Evolutionary conservation across 2,113 vertebrate species (phyloP).

Genomic region (Athene cunicularia): DNA sequence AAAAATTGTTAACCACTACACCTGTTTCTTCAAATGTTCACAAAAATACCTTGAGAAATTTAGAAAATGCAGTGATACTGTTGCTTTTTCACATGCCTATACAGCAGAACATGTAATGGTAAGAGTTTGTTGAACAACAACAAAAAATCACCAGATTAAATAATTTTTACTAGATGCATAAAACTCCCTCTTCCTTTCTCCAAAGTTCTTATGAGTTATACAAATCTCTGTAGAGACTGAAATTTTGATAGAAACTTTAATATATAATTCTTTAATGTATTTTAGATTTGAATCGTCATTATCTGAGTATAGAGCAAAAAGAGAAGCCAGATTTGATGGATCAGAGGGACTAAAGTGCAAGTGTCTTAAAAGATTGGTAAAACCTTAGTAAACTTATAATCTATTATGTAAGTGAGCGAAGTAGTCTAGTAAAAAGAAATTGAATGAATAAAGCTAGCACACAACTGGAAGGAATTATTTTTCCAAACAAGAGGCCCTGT

Average conservation of each 20-base stretch:
- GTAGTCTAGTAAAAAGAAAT: background rate
- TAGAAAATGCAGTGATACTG: slow-evolving; percentile 3
- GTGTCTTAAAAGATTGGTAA: background rate
- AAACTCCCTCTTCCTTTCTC: background rate
- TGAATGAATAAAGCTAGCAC: background rate
- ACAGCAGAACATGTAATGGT: background rate
- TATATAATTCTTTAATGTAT: background rate
- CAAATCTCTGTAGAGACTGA: background rate
- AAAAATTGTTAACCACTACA: background rate
- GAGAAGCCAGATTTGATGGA: background rate
- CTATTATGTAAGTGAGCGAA: background rate
- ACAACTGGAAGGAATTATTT: background rate
- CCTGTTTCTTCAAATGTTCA: background rate
- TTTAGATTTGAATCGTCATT: slow-evolving; percentile 6
- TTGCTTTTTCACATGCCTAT: background rate
- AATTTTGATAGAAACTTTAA: background rate
- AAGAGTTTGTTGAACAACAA: background rate
- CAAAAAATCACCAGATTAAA: background rate
- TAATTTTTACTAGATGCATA: background rate
- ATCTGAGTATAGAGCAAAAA: background rate
- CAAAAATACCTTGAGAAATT: background rate
- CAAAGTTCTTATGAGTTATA: background rate
- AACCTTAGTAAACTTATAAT: background rate
- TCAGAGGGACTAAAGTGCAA: background rate
- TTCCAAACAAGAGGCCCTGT: background rate